phyloP scores from a whole-genome alignment of 2,888 invertebrate species.

The Agonopterix alstromeriana region DNA sequence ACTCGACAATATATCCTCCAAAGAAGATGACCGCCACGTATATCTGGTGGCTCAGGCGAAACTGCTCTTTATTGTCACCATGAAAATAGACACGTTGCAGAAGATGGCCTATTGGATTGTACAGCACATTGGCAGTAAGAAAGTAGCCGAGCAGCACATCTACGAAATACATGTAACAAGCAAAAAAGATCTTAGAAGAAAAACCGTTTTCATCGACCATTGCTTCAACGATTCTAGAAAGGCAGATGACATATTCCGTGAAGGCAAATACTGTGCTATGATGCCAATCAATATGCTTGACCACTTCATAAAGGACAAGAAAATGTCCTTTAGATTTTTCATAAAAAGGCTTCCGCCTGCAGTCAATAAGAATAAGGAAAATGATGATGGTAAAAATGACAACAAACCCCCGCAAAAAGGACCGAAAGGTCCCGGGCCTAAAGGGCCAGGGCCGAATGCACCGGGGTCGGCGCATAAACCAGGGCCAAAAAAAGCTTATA shows the following conservation, averaged over 20 bases:
- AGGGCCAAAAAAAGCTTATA: slow-evolving; percentile 9
- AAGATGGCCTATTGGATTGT: slow-evolving; percentile 57
- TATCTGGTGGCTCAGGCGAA: slow-evolving; percentile 45
- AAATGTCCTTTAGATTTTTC: slow-evolving; percentile 44
- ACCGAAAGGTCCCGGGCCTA: slow-evolving; percentile 15
- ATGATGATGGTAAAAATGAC: slow-evolving; percentile 21
- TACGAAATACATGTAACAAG: slow-evolving; percentile 57
- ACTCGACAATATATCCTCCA: slow-evolving; percentile 28
- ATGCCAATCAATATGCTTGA: slow-evolving; percentile 42
- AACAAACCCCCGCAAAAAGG: slow-evolving; percentile 19
- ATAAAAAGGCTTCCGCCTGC: slow-evolving; percentile 36
- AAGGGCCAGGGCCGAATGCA: slow-evolving; percentile 6
- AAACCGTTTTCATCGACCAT: slow-evolving; percentile 49
- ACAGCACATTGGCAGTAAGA: slow-evolving; percentile 56
- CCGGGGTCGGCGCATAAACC: not conserved
- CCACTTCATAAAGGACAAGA: slow-evolving; percentile 46
- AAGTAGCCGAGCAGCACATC: slow-evolving; percentile 44
- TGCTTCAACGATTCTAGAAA: slow-evolving; percentile 56
- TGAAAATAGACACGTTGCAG: slow-evolving; percentile 52
- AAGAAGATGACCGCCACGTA: slow-evolving; percentile 45
- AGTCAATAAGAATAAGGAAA: slow-evolving; percentile 19
- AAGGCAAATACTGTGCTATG: slow-evolving; percentile 44
- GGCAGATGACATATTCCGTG: slow-evolving; percentile 50
- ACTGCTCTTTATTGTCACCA: slow-evolving; percentile 48
- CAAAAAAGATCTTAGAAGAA: slow-evolving; percentile 43